Percentiles rank a stretch among this genome's conserved stretches.
These are phyloP conservation scores for Paramuricea clavata DNA, from an alignment of 92 coral and sea anemone species.

Conservation along the genomic window DNA sequence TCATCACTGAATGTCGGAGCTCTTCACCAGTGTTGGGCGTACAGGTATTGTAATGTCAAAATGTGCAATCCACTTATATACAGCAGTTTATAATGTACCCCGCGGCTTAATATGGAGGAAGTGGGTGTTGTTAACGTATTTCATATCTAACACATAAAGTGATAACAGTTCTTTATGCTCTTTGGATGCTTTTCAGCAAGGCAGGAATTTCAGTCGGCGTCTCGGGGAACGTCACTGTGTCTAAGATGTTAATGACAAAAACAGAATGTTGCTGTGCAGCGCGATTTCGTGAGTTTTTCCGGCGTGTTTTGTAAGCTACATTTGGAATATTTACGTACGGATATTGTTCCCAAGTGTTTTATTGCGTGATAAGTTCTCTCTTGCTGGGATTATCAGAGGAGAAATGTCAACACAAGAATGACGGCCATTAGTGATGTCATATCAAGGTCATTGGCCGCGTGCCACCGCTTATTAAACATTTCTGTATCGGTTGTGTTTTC, in stretches of 20 bases:
- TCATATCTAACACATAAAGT: conserved; percentile 33
- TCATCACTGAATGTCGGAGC: conserved; percentile 5
- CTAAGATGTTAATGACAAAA: conserved; percentile 44
- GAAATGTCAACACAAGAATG: conserved; percentile 30
- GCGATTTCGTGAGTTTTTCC: not conserved
- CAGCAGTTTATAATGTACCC: conserved; percentile 32
- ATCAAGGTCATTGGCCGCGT: conserved; percentile 45
- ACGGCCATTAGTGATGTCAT: conserved; percentile 28
- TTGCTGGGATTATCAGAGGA: conserved; percentile 40
- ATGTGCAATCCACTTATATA: conserved; percentile 18
- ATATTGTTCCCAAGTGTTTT: conserved; percentile 23
- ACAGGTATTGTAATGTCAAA: not conserved
- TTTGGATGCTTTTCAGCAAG: conserved; percentile 43
- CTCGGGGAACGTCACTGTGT: conserved; percentile 3
- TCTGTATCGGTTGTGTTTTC: not conserved
- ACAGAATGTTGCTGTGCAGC: conserved; percentile 14
- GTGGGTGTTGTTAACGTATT: conserved; percentile 35
- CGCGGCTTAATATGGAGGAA: conserved; percentile 32
- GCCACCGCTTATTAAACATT: conserved; percentile 27
- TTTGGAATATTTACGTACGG: conserved; percentile 15
- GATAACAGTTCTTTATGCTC: conserved; percentile 49
- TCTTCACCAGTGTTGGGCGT: not conserved
- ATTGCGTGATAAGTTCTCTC: conserved; percentile 46
- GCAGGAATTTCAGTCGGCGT: conserved; percentile 44
- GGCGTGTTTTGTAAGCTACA: conserved; percentile 6